Base-by-base conservation (phyloP, 2,113 vertebrate genomes). In the Leptosomus discolor region DNA sequence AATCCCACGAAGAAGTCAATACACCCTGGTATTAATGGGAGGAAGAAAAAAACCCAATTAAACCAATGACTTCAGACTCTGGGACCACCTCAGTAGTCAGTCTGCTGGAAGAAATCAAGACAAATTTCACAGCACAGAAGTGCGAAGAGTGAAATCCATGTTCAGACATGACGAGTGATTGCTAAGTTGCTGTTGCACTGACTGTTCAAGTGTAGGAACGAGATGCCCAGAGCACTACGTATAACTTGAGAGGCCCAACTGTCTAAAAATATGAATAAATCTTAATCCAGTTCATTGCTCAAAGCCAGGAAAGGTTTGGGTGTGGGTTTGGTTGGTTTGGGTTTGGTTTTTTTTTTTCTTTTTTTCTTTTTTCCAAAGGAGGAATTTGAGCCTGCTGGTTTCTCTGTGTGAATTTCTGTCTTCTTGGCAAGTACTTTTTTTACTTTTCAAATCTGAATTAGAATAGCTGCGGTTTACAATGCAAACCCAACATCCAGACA, bases 401-500 rank as follows among this genome's bases (percentile, higher is more conserved):
- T 64, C 41, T 69, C 57, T 30, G 37, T 39, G 56, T 51, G 37
- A 65, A 76, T 75, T 75, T 92, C 36, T 75, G 56, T 87, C 61
- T 76, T 79, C 85, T 79, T 88, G 46, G 88, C 61, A 82, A 82
- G 43, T 5, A 54, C 3, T 56, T 61, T 79, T 74, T 39, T 15
- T 4, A 1, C 43, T 67, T 77, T 80, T 68, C 76, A 88, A 88
- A 94, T 67, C 71, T 73, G 90, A 73, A 79, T 89, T 91, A 90
- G 91, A 95, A 94, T 73, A 95, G 88, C 96, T 95, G 94, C 92
- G 94, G 84, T 95, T 97, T 95, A 71, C 70, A 89, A 67, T 1
- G 41, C 50, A 56, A 93, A 90, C 63, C 92, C 75, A 51, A 93
- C 83, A 76, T 80, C 26, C 88, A 94, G 93, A 60, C 77, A 84